A percentile compares a stretch with the other conserved stretches of the same genome.
Conservation (phyloP, 2,888 invertebrate species). For the Meiosimyza platycephala region DNA sequence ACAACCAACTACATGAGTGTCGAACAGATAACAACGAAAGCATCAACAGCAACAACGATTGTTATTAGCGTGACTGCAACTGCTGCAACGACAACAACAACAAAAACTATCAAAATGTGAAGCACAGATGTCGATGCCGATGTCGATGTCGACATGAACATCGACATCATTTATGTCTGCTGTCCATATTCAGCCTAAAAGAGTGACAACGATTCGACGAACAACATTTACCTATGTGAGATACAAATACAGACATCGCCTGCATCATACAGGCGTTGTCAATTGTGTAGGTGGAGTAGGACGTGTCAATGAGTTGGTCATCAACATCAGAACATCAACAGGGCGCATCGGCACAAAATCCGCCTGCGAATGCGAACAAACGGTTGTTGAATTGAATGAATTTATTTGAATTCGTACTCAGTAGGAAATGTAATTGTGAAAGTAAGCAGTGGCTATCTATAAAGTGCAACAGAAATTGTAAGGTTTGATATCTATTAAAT, state of each 20-base stretch:
- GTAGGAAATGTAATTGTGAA: too few species aligned
- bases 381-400: not conserved
- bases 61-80: not conserved
- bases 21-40: conserved; percentile 20
- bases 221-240: not conserved
- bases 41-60: not conserved
- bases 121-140: conserved; percentile 11
- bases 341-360: conserved; percentile 12
- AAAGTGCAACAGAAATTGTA: too few species aligned
- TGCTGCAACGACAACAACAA: not conserved
- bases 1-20: conserved; percentile 17
- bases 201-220: not conserved
- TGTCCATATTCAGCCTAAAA: too few species aligned
- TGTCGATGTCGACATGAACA: conserved; percentile 27
- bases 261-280: not conserved
- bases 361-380: conserved; percentile 21
- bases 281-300: conserved; percentile 9
- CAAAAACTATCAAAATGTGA: not conserved
- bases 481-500: too few species aligned
- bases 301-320: conserved; percentile 12
- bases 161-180: conserved; percentile 47
- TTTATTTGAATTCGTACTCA: too few species aligned
- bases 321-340: conserved; percentile 1
- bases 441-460: too few species aligned
- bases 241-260: conserved; percentile 24